Conservation (phyloP, 2,113 vertebrate species). For the human region DNA sequence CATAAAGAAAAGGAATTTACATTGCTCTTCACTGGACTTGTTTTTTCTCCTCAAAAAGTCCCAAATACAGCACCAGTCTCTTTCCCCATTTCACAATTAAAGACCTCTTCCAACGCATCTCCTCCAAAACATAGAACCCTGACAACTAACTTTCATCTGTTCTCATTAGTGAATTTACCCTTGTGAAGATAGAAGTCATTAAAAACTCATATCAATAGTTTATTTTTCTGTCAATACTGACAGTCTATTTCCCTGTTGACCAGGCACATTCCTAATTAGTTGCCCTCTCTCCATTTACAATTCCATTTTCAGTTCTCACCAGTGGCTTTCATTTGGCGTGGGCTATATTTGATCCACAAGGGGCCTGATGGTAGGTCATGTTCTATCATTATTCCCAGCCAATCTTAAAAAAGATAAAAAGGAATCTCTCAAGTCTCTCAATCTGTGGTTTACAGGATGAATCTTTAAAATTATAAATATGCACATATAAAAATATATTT, state of each 20-base stretch:
- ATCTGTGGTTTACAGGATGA: neutral
- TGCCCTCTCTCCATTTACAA: neutral
- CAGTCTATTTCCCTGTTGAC: neutral
- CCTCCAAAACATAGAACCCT: neutral
- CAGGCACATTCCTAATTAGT: neutral
- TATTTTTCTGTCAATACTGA: neutral
- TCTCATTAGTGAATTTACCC: neutral
- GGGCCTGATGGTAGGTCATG: neutral
- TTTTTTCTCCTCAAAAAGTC: constrained; percentile 14
- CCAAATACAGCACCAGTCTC: neutral
- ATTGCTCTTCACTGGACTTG: constrained; percentile 1
- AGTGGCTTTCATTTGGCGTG: neutral
- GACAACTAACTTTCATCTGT: neutral
- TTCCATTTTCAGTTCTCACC: neutral
- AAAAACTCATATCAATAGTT: neutral
- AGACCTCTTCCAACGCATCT: neutral
- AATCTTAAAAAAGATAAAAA: neutral
- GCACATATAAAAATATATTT: neutral
- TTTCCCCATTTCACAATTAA: neutral
- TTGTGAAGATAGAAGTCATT: neutral
- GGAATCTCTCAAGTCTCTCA: neutral
- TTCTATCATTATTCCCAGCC: neutral
- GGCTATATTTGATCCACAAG: neutral
- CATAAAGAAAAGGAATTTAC: constrained; percentile 9
- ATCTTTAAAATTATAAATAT: constrained; percentile 1